Evolutionary conservation across 35 echinoderm and acorn worm genomes (phyloP), one percentile per base, ranked within the genome.

Genomic region (Ophioderma brevispina): DNA sequence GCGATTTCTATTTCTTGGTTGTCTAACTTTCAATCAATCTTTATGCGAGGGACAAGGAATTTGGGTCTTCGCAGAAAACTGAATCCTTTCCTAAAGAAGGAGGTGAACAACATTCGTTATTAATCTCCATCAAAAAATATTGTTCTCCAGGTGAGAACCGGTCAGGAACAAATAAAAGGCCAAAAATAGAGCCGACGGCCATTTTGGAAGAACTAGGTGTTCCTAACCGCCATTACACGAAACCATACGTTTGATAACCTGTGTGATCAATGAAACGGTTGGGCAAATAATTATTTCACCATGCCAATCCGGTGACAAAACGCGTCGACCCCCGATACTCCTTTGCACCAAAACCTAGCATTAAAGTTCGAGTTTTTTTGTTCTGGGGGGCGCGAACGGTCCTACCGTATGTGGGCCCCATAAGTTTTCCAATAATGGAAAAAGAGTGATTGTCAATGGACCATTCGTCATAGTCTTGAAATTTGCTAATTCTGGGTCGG

Each of bases 281-380:
- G 80, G 89, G 56, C 89, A 84, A 28, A 41, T 84, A 91, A 84
- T 91, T 91, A 42, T 83, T 91, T 91, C 80, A 15, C 0, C 0
- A 25, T 19, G 14, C 89, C 80, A 83, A 70, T 91, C 36, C 33
- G n/a, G n/a, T 91, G 89, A n/a, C 80, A 83, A 46, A 84, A 91
- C 18, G 80, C 80, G 89, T 91, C 89, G 0, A 91, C 64, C 21
- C 80, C 80, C 15, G 52, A 38, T 3, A 52, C 63, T 1, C 89
- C 81, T 4, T 21, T 82, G 42, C 81, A 84, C 80, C 89, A 91
- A 91, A 82, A 91, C 55, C 55, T 84, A 50, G 80, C 30, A 36
- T 91, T 91, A 35, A 91, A 91, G 14, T 25, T 17, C 0, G 30
- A 91, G 18, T 32, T 91, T 82, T 6, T 6, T 76, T 35, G 83